phyloP scores from a whole-genome alignment of 1,140 invertebrate genomes.

The Sycophaga agraensis region DNA sequence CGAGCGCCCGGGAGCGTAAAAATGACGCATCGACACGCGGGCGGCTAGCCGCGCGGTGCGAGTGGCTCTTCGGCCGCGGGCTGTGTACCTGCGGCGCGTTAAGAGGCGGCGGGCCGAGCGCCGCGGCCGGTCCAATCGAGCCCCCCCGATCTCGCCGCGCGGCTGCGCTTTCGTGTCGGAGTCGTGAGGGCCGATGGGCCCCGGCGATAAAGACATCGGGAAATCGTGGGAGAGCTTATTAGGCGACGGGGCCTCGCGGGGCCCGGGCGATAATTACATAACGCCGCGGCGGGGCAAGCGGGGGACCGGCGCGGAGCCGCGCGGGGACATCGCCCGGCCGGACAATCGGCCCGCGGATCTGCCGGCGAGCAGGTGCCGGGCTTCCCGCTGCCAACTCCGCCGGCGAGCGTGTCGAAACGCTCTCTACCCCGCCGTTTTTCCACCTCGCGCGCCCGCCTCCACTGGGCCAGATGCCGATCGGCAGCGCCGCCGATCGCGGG shows the following conservation, averaged over 20 bases:
- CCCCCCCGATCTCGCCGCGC: not conserved
- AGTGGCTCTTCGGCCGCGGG: no score
- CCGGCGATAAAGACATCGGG: slow-evolving; percentile 28
- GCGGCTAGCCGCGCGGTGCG: no score
- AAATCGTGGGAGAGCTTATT: slow-evolving; percentile 30
- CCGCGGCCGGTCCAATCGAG: no score
- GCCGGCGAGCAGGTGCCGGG: slow-evolving; percentile 12
- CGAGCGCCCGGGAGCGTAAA: no score
- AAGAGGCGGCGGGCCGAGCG: no score
- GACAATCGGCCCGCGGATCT: slow-evolving; percentile 13
- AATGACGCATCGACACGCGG: no score
- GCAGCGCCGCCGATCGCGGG: no score
- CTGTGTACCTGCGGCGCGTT: no score
- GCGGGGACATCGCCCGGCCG: not conserved
- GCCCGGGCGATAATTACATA: no score
- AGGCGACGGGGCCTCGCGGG: no score
- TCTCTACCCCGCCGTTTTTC: not conserved
- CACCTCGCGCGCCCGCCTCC: not conserved
- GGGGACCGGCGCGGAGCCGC: not conserved
- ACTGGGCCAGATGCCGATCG: no score
- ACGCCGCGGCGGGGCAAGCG: not conserved
- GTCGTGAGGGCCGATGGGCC: slow-evolving; percentile 23
- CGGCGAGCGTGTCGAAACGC: slow-evolving; percentile 4
- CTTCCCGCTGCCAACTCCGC: not conserved
- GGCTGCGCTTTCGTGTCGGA: not conserved